Percentiles rank a stretch among this genome's conserved stretches.
These are phyloP conservation scores for Palythoa grandiflora DNA, from an alignment of 92 coral and sea anemone species.

Conservation along the genomic window DNA sequence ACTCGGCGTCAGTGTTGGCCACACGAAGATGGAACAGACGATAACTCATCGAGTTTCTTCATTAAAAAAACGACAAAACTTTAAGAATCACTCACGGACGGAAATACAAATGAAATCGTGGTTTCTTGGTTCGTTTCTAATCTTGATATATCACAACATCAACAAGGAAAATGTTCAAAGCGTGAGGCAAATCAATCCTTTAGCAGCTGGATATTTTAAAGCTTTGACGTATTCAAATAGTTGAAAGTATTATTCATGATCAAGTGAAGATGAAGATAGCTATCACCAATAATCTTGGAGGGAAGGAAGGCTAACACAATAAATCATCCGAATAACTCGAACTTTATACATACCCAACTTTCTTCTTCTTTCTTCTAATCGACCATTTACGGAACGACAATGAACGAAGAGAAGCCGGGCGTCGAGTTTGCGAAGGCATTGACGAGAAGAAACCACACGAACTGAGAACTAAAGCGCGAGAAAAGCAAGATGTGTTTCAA, in stretches of 20 bases:
- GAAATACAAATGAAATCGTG: not conserved
- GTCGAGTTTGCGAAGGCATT: conserved; percentile 45
- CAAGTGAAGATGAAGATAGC: conserved; percentile 36
- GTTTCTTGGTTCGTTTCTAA: not conserved
- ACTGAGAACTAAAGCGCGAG: not conserved
- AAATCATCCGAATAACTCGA: conserved; percentile 17
- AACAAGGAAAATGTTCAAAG: not conserved
- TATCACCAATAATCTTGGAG: conserved; percentile 20
- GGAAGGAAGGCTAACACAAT: conserved; percentile 15
- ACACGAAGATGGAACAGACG: not conserved
- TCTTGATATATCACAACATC: not conserved
- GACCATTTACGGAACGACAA: conserved; percentile 43
- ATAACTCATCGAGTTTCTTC: conserved; percentile 5
- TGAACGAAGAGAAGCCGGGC: conserved; percentile 33
- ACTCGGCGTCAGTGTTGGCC: not conserved
- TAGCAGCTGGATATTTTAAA: not conserved
- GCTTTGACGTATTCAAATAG: conserved; percentile 8
- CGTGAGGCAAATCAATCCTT: not conserved
- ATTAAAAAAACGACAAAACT: not conserved
- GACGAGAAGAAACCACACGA: not conserved
- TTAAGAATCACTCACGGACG: not conserved
- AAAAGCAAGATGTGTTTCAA: conserved; percentile 14
- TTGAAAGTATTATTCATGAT: conserved; percentile 29
- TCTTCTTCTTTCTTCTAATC: conserved; percentile 40
- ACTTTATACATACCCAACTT: conserved; percentile 20